A percentile compares a stretch with the other conserved stretches of the same genome.
Conservation (phyloP, 2,888 invertebrate genomes). For the Sarcophaga subvicina region DNA sequence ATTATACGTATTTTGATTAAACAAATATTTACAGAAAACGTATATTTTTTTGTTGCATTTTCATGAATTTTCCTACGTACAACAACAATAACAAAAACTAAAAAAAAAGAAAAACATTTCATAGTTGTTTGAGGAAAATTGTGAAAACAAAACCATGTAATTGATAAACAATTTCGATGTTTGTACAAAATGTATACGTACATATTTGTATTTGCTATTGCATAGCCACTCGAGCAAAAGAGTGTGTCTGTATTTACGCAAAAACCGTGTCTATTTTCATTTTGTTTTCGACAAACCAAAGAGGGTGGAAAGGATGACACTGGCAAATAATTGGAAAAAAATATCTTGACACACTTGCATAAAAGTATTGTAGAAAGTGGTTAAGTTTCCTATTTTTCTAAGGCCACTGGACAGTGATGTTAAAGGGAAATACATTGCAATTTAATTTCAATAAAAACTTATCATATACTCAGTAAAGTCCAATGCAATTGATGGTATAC, state of each 20-base stretch:
- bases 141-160: conserved; percentile 24
- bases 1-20: conserved; percentile 38
- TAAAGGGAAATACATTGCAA: background rate
- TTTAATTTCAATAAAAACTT: background rate
- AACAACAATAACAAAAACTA: background rate
- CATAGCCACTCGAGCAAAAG: background rate
- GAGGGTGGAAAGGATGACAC: conserved; percentile 24
- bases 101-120: conserved; percentile 3
- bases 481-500: no score
- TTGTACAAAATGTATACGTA: conserved; percentile 3
- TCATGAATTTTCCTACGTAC: conserved; percentile 21
- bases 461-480: no score
- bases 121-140: conserved; percentile 30
- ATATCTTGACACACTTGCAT: background rate
- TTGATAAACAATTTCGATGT: conserved; percentile 48
- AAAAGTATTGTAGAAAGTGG: background rate
- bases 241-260: conserved; percentile 16
- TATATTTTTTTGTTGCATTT: conserved; percentile 6
- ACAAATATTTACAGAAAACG: conserved; percentile 47
- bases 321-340: conserved; percentile 9
- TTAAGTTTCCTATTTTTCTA: background rate
- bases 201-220: conserved; percentile 1
- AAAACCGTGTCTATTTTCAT: background rate
- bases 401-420: background rate
- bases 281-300: background rate